These are phyloP conservation scores for Drosophila pseudoobscura DNA, from an alignment of 1,140 invertebrate genomes.

Conservation along the genomic window DNA sequence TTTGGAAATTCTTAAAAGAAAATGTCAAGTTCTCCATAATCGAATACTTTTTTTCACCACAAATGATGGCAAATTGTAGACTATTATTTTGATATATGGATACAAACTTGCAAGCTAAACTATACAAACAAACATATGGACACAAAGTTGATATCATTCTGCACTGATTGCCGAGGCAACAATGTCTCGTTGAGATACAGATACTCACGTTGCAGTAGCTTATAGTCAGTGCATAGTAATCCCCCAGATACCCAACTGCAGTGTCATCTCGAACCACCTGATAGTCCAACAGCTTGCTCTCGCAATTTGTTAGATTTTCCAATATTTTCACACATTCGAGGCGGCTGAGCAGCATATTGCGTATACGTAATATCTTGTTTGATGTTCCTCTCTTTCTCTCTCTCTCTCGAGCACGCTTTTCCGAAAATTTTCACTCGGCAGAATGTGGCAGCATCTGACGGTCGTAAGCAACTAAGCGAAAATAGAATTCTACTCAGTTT, in stretches of 20 bases:
- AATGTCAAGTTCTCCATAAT: too few species aligned
- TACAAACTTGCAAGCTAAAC: neutral
- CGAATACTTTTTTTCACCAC: too few species aligned
- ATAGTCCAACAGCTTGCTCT: conserved; percentile 36
- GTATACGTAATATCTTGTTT: conserved; percentile 50
- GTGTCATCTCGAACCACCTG: conserved; percentile 32
- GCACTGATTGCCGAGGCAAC: neutral
- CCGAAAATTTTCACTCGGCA: conserved; percentile 40
- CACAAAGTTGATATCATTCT: neutral
- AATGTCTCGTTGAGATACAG: neutral
- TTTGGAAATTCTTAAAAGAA: too few species aligned
- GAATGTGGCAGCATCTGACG: conserved; percentile 25
- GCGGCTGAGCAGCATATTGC: conserved; percentile 52
- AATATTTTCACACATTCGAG: conserved; percentile 55
- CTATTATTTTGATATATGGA: conserved; percentile 1
- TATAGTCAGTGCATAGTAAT: conserved; percentile 65
- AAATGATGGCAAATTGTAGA: neutral
- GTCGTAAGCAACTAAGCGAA: conserved; percentile 56
- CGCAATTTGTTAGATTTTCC: conserved; percentile 1
- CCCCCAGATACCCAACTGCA: conserved; percentile 69
- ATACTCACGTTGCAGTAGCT: conserved; percentile 53
- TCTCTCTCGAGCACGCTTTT: conserved; percentile 20
- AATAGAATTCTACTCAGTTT: conserved; percentile 45
- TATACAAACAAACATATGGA: neutral
- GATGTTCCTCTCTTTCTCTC: conserved; percentile 6